Evolutionary conservation across 2,888 invertebrate genomes (phyloP), one percentile per base, ranked within the genome.

Genomic region (Tenthredo notha): DNA sequence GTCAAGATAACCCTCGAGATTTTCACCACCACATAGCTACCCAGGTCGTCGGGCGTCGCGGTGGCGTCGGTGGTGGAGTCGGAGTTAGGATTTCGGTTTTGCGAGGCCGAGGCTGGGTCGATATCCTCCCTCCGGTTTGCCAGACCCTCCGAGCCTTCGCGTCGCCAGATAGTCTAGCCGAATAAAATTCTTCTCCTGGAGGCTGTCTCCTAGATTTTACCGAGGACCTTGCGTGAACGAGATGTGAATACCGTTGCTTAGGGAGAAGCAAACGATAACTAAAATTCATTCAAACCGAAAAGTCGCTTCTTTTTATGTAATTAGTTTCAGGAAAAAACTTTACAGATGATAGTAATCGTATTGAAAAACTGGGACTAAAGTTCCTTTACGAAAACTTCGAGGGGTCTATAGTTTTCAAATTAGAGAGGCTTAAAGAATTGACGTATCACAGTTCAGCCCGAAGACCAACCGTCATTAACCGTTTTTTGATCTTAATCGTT

Each of bases 141-240:
- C 87, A 88, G 89, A 89, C 88, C 84, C 86, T 85, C 85, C 90
- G 90, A 50, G 67, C 58, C n/a, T 65, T 88, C 90, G 86, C 61
- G 91, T 90, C 91, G 92, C 90, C 92, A 85, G 85, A 84, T 87
- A 89, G 92, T 92, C 92, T 92, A 92, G 92, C 92, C 92, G 90
- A 92, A 92, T 92, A 91, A 92, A 92, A 92, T 61, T 80, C 58
- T 61, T 2, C 77, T 40, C 74, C 43, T 37, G 70, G 9, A 43
- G 29, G 77, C n/a, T 58, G 61, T 61, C 40, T 21, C 37, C 37
- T 72, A 40, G 72, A 72, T 72, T 72, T 67, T 33, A 18, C 67
- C 67, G 67, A 12, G 25, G 33, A 67, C 29, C 33, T 18, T 29
- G 33, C 33, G 33, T 33, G 12, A 67, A 67, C 43, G 9, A n/a